Conservation (phyloP, 2,888 invertebrate genomes). For the Cosmopolites sordidus region DNA sequence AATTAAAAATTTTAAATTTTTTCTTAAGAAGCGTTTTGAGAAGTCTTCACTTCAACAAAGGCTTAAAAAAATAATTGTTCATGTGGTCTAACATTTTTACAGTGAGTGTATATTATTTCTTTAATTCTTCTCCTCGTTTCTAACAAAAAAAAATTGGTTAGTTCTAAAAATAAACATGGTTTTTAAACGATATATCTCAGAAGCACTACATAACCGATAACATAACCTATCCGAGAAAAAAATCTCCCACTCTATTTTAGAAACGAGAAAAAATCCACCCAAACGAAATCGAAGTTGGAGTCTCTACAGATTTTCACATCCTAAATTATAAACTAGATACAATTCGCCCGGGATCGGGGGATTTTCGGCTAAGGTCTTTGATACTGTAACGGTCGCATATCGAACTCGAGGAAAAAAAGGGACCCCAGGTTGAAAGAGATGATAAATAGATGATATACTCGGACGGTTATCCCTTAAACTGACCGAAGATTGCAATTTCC, state of each 20-base stretch:
- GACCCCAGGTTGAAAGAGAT: neutral
- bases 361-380: conserved; percentile 1
- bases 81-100: no score
- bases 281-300: neutral
- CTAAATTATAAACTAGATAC: conserved; percentile 1
- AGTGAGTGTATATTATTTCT: no score
- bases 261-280: neutral
- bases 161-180: no score
- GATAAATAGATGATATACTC: neutral
- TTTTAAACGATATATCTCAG: neutral
- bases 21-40: no score
- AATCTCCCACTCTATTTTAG: no score
- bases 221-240: neutral
- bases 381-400: neutral
- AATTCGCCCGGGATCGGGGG: neutral
- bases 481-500: neutral
- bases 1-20: no score
- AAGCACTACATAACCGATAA: neutral
- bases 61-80: no score
- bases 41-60: no score
- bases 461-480: neutral
- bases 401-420: neutral
- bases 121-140: no score
- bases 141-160: no score
- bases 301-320: neutral